Base-by-base conservation (phyloP, 1,140 invertebrate genomes). In the Drosophila gunungcola region DNA sequence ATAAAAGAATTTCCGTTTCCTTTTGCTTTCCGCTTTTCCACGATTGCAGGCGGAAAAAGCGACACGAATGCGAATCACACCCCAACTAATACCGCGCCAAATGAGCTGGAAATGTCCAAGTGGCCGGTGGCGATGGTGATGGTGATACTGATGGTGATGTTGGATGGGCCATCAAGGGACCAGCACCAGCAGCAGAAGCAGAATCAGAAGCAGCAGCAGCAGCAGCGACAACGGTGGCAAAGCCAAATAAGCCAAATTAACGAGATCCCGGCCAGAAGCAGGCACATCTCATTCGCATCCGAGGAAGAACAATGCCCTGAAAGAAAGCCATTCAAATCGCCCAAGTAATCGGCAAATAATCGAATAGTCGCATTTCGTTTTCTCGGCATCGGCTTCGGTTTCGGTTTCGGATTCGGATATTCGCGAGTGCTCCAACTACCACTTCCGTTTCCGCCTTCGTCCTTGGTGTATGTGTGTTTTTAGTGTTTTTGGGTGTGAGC, bases 1-100 rank as follows among this genome's bases (percentile, higher is more conserved):
- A 78, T 82, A 78, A 88, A 70, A 62, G 73, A 85, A 75, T 81
- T 74, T 86, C 82, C 67, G 68, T 82, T 85, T 88, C 69, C 75
- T 58, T 75, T 84, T 77, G 39, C 67, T 58, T 52, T 62, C 46
- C 78, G 63, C 16, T 69, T 55, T 69, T 42, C 64, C 56, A 54
- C 82, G 25, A 81, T 85, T 68, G 46, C 64, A 65, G 64, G 63
- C 77, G 73, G 69, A 36, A 27, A 43, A n/a, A 21, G 1, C 42
- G 16, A 34, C 5, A 60, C 27, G 16, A 51, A 51, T 51, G 53
- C 27, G 16, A 51, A 51, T 51, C 63, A 36, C 43, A 41, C 42
- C 48, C 53, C 32, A 32, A 32, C 29, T 45, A 45, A 51, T 57
- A 60, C 51, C 29, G 58, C 54, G 74, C 38, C 81, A 77, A 82